Conservation (phyloP, 1,140 invertebrate species). For the Teleogryllus occipitalis region DNA sequence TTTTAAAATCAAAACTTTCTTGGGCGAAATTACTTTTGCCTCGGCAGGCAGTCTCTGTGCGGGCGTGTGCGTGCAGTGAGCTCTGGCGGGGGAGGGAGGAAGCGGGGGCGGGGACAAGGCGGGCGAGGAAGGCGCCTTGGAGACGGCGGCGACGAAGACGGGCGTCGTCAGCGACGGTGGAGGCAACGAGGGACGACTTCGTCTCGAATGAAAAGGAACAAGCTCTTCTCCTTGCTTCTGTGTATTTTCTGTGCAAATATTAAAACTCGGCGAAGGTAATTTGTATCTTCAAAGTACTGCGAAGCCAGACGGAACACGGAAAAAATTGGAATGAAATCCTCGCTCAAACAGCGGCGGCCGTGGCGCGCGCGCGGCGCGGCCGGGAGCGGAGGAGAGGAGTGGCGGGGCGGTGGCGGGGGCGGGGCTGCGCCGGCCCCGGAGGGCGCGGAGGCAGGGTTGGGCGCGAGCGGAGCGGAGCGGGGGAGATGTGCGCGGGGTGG, state of each 20-base stretch:
- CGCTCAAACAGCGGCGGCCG: conserved; percentile 16
- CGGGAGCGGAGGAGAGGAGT: no score
- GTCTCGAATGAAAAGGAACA: no score
- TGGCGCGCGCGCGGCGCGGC: not conserved
- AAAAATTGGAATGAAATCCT: conserved; percentile 23
- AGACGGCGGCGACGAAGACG: no score
- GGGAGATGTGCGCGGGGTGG: no score
- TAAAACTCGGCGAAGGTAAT: conserved; percentile 16
- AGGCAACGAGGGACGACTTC: no score
- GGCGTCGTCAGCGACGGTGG: no score
- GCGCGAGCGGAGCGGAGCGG: no score
- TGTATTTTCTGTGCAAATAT: conserved; percentile 17
- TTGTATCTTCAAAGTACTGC: conserved; percentile 16
- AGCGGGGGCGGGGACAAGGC: not conserved
- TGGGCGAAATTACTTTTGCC: conserved; percentile 19
- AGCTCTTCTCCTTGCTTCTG: no score
- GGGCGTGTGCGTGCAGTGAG: not conserved
- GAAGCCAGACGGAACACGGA: conserved; percentile 16
- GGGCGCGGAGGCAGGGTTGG: no score
- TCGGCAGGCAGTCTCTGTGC: not conserved
- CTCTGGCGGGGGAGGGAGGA: not conserved
- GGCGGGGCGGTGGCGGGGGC: no score
- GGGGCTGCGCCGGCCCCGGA: no score
- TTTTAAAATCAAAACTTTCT: conserved; percentile 22
- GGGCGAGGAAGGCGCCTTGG: not conserved